These are phyloP conservation scores for Sesamia inferens DNA, from an alignment of 2,888 invertebrate genomes.

Conservation along the genomic window DNA sequence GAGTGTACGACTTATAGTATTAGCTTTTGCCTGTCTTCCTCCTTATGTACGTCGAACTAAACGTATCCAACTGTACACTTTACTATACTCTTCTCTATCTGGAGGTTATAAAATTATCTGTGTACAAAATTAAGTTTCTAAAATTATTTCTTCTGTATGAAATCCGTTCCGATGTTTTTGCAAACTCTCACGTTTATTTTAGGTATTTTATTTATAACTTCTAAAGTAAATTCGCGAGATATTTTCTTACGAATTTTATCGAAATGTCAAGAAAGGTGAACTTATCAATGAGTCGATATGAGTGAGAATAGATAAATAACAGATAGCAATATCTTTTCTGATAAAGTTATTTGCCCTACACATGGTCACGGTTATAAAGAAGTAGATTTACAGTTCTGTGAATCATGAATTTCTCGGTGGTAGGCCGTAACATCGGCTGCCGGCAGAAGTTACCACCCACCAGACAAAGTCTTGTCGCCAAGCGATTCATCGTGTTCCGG, in stretches of 20 bases:
- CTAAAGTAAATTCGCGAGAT: neutral
- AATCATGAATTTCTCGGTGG: neutral
- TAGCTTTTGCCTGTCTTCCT: neutral
- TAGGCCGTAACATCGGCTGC: too few species aligned
- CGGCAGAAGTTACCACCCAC: too few species aligned
- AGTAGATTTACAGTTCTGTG: neutral
- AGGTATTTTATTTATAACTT: neutral
- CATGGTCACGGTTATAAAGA: neutral
- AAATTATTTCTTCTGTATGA: neutral
- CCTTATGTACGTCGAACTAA: neutral
- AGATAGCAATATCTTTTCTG: conserved; percentile 11
- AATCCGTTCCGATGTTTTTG: neutral
- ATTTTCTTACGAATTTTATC: neutral
- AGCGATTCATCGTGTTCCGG: too few species aligned
- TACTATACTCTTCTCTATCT: neutral
- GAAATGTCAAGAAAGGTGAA: conserved; percentile 3
- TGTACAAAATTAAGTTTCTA: neutral
- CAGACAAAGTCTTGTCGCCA: too few species aligned
- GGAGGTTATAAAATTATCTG: neutral
- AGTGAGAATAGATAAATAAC: neutral
- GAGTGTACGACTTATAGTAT: neutral
- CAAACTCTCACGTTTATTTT: neutral
- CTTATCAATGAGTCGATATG: neutral
- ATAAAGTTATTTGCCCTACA: conserved; percentile 21
- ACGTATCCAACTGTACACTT: neutral